Evolutionary conservation across 2,888 invertebrate species (phyloP), one percentile per base, ranked within the genome.

Genomic region (Agrochola macilenta): DNA sequence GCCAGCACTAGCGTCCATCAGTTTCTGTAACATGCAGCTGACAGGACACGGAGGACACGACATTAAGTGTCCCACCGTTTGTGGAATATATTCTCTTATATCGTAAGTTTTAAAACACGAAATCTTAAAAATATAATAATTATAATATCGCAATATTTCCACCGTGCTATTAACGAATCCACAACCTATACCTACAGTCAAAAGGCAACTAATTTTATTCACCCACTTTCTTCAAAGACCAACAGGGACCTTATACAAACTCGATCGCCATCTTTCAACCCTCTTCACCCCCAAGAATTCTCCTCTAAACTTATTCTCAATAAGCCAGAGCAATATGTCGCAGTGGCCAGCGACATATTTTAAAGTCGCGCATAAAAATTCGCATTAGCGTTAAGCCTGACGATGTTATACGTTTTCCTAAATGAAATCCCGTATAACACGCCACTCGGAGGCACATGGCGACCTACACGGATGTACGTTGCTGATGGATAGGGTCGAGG

Each of bases 371-470:
- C 94, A 94, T 95, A 95, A 96, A 96, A 95, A 94, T 93, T 90
- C 91, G 91, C 96, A 95, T 96, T 95, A 95, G 94, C 94, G 90
- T 94, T 93, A 92, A 94, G 90, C 92, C 92, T 93, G 93, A 91
- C 92, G 90, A 95, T 94, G 93, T 95, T 95, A 95, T 95, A 95
- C 95, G 95, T 94, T 95, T 94, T 93, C 94, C 95, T 96, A 96
- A 96, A 96, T 96, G 95, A 96, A 95, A 96, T 94, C 94, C 96
- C 96, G 96, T 96, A 96, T 96, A 96, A 94, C 96, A 96, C 93
- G 90, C 93, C 94, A 90, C 95, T 93, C 93, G 91, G 93, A 86
- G 93, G 92, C 96, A 96, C 93, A 93, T 95, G 96, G 95, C 82
- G 93, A 90, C 88, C 68, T 61, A 5, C 88, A 11, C 0, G 12